Evolutionary conservation across 2,113 vertebrate species (phyloP), one percentile per base, ranked within the genome.

Genomic region (Nibea coibor): DNA sequence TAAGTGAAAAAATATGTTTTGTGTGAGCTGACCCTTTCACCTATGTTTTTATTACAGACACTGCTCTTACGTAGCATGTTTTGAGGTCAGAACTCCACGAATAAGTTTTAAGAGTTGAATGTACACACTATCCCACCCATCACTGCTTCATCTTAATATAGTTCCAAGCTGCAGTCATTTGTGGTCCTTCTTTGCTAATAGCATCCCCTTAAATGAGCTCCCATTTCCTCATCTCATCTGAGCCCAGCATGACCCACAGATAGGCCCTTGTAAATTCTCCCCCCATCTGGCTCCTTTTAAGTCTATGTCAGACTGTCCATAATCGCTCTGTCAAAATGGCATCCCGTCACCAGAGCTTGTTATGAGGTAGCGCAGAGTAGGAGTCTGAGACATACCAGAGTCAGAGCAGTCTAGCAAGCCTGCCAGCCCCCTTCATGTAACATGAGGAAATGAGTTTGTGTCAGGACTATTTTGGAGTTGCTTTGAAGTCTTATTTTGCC

Each of bases 401-500:
- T 84, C 71, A 19, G 83, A 67, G 81, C 80, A 74, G 91, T 78
- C 74, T 67, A 62, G 88, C 65, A 15, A 86, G 84, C 83, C 81
- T 88, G 88, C 79, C 91, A 82, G 81, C 85, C 86, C 82, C 69
- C 82, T 85, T 83, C 87, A 86, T 92, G 92, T 90, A 93, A 91
- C 94, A 90, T 86, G 87, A 93, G 92, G 93, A 95, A 95, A 93
- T 94, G 89, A 94, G 93, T 92, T 91, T 92, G 92, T 94, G 92
- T 95, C 94, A 93, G 89, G 89, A 94, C 92, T 95, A 94, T 94
- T 95, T 94, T 92, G 80, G 94, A 89, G 87, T 82, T 87, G 82
- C 93, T 95, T 95, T 95, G 95, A 95, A 94, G 95, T 94, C 92
- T 94, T 94, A 91, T 92, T 94, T 93, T 93, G 92, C 89, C 90